These are phyloP conservation scores for Hippocampus abdominalis DNA, from an alignment of 2,113 vertebrate genomes.

Conservation along the genomic window DNA sequence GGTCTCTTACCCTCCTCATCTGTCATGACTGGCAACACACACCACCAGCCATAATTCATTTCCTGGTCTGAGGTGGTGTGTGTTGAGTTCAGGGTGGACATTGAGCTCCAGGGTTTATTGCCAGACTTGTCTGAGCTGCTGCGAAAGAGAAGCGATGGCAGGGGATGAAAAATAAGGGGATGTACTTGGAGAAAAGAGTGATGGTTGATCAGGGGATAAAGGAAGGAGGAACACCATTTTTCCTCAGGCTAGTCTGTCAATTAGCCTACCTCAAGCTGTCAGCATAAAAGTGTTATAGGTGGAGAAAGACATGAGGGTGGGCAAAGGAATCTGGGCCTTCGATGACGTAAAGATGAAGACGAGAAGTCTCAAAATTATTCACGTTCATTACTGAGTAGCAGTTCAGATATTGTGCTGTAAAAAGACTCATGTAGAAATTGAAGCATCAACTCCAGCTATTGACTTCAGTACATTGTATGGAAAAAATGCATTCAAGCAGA, in stretches of 20 bases:
- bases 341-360: too few species aligned
- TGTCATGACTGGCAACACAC: slow-evolving; percentile 32
- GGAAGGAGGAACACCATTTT: slow-evolving; percentile 31
- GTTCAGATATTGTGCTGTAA: too few species aligned
- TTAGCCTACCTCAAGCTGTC: slow-evolving; percentile 41
- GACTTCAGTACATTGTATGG: too few species aligned
- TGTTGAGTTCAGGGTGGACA: background rate
- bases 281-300: slow-evolving; percentile 26
- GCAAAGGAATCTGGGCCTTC: background rate
- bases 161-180: background rate
- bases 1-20: slow-evolving; percentile 32
- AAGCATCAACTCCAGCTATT: too few species aligned
- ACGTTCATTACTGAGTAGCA: too few species aligned
- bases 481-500: too few species aligned
- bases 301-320: slow-evolving; percentile 10
- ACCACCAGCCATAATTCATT: slow-evolving; percentile 22
- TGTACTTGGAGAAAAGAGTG: slow-evolving; percentile 18
- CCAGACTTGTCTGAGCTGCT: background rate
- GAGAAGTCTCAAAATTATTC: too few species aligned
- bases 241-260: slow-evolving; percentile 60
- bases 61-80: slow-evolving; percentile 3
- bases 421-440: too few species aligned
- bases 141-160: background rate
- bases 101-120: slow-evolving; percentile 15
- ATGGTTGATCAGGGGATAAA: slow-evolving; percentile 38